phyloP scores from a whole-genome alignment of 2,113 vertebrate species.

The Rhinolophus ferrumequinum region DNA sequence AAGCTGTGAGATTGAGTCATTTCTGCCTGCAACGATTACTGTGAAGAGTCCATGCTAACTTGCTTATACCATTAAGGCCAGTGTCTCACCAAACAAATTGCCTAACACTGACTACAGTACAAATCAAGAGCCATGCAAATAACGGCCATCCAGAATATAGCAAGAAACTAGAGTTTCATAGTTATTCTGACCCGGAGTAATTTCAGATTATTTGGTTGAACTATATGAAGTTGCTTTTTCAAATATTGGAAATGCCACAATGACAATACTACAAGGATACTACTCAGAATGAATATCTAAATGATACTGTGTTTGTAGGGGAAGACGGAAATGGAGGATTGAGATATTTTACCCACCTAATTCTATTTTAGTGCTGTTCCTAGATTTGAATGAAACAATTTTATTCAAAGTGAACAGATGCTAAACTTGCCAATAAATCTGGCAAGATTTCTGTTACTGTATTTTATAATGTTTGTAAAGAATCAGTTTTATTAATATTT shows the following conservation, averaged over 20 bases:
- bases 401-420: constrained; percentile 42
- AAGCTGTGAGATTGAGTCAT: neutral
- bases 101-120: neutral
- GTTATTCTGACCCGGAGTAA: constrained; percentile 25
- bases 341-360: neutral
- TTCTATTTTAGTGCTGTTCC: constrained; percentile 35
- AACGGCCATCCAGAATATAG: neutral
- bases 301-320: neutral
- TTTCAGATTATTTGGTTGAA: constrained; percentile 29
- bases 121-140: constrained; percentile 13
- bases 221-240: neutral
- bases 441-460: constrained; percentile 10
- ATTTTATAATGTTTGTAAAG: constrained; percentile 45
- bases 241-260: constrained; percentile 49
- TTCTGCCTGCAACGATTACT: neutral
- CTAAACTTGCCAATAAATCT: constrained; percentile 29
- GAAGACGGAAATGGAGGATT: constrained; percentile 38
- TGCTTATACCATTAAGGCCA: neutral
- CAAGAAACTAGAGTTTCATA: constrained; percentile 15
- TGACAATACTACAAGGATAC: neutral
- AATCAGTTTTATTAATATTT: constrained; percentile 46
- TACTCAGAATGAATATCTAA: constrained; percentile 38
- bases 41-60: neutral
- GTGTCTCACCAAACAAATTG: neutral
- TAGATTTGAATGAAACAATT: constrained; percentile 46